Percentiles rank a stretch among this genome's conserved stretches.
phyloP scores from a whole-genome alignment of 2,113 vertebrate genomes.

The Synodontis membranacea region DNA sequence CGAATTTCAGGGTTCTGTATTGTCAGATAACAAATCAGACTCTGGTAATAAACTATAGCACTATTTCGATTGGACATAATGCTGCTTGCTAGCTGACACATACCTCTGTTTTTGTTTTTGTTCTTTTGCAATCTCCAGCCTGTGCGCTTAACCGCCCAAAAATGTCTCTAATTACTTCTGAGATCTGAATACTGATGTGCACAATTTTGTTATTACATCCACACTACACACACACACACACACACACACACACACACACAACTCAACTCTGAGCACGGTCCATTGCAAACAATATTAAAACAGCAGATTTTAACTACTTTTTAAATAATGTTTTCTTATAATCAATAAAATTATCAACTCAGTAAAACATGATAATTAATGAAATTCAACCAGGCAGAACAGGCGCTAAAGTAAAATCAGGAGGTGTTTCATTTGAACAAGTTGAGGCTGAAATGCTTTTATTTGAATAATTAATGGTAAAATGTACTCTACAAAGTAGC shows the following conservation, averaged over 20 bases:
- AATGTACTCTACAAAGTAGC: neutral
- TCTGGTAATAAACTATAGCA: neutral
- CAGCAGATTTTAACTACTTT: neutral
- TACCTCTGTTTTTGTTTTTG: neutral
- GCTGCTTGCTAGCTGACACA: neutral
- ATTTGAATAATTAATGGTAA: neutral
- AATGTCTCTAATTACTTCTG: neutral
- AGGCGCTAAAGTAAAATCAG: neutral
- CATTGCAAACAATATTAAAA: neutral
- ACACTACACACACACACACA: no score
- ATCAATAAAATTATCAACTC: neutral
- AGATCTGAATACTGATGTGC: neutral
- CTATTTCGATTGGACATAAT: neutral
- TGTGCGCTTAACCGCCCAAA: no score
- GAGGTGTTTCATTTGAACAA: neutral
- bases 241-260: no score
- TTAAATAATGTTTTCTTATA: neutral
- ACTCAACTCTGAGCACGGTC: neutral
- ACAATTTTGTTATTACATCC: neutral
- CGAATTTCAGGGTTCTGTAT: neutral
- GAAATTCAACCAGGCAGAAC: neutral
- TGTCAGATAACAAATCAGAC: neutral
- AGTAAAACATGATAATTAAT: slow-evolving; percentile 39
- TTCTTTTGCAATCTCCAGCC: neutral
- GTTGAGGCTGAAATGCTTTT: neutral